A percentile compares a stretch with the other conserved stretches of the same genome.
Evolutionary conservation across 2,888 invertebrate species (phyloP).

Genomic region (Petrolisthes cinctipes): DNA sequence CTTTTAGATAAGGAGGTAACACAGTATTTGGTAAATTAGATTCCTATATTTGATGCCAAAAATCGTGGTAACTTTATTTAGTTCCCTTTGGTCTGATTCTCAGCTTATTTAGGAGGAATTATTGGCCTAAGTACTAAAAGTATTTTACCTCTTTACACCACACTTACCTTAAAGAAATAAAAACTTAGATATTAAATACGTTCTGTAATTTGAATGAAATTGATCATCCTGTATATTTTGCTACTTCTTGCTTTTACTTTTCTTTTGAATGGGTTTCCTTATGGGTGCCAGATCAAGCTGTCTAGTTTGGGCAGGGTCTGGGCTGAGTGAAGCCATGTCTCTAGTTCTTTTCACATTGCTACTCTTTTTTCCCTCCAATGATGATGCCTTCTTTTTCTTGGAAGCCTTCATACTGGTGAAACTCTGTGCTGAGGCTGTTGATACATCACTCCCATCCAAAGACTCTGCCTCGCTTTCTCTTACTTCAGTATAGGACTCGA

Average conservation of each 20-base stretch:
- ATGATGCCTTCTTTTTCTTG: neutral
- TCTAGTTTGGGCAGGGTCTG: slow-evolving; percentile 32
- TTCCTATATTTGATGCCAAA: no score
- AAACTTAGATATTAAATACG: no score
- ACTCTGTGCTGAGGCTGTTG: neutral
- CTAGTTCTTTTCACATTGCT: slow-evolving; percentile 44
- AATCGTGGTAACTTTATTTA: no score
- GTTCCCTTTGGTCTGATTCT: no score
- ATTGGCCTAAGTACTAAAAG: no score
- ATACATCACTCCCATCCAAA: neutral
- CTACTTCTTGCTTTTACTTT: slow-evolving; percentile 26
- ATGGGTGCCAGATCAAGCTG: neutral
- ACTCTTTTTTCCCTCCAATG: neutral
- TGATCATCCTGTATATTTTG: neutral
- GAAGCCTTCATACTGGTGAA: neutral
- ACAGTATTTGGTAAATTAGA: no score
- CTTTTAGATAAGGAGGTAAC: no score
- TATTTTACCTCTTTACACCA: no score
- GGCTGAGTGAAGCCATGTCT: slow-evolving; percentile 49
- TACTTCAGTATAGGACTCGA: slow-evolving; percentile 24
- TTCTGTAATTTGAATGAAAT: no score
- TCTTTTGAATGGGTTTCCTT: slow-evolving; percentile 18
- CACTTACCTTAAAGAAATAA: no score
- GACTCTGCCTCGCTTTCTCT: slow-evolving; percentile 35
- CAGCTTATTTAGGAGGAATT: no score